Evolutionary conservation across 2,113 vertebrate species (phyloP), one percentile per base, ranked within the genome.

Genomic region (Actenoides lindsayi): DNA sequence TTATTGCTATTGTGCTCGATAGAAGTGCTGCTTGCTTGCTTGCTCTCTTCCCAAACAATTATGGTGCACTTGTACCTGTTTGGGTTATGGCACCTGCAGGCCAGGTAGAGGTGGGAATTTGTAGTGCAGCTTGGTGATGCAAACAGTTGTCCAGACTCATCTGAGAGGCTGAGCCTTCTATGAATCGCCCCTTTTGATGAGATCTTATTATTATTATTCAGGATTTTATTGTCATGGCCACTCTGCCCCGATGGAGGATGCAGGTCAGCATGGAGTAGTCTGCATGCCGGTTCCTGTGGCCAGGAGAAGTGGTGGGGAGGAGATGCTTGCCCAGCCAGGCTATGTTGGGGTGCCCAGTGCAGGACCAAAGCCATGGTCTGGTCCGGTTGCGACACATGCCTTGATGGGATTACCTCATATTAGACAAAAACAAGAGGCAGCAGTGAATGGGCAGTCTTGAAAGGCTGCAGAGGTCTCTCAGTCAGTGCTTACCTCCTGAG

Each of bases 261-360:
- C 53, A 68, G 51, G 63, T 33, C 20, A 85, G 28, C 1, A 2
- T 0, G 0, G 56, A 21, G 51, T 16, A 87, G 30, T 9, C 31
- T 9, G 1, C 0, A 0, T 30, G 64, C 11, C 2, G 1, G 13
- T 74, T 48, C 27, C n/a, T 0, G 1, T 3, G 10, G 24, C 60
- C 3, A 4, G 24, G 16, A 83, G 10, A 11, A 15, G 5, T n/a
- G 19, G 1, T 31, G 9, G 25, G 39, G 20, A 75, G 11, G 16
- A 10, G 39, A 18, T 50, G 30, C 18, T 69, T 0, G 0, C 39
- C 57, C 6, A 2, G 16, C 31, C 7, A 4, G 28, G 28, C 20
- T 71, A 57, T 19, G 20, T 10, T 59, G 28, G 30, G 13, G 30
- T 78, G 15, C n/a, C 11, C 48, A 69, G 41, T 1, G 0, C 0